phyloP scores from a whole-genome alignment of 2,113 vertebrate species.

The Acanthochromis polyacanthus region DNA sequence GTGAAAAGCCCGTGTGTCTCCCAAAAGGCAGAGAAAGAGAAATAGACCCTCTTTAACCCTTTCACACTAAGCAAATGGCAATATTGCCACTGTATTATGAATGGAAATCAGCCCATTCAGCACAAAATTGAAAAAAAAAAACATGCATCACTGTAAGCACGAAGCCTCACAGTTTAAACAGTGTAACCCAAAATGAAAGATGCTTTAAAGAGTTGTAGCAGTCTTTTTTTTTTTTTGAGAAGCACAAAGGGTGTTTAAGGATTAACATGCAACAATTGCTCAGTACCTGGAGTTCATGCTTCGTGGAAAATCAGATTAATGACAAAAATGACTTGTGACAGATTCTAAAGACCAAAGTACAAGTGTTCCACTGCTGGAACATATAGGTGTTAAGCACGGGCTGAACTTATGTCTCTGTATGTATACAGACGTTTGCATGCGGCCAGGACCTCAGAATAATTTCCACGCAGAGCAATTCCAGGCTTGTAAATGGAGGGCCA shows the following conservation, averaged over 20 bases:
- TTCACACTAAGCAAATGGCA: not conserved
- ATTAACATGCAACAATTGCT: slow-evolving; percentile 5
- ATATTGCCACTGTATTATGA: too few species aligned
- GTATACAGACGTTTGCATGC: slow-evolving; percentile 23
- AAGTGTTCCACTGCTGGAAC: slow-evolving; percentile 1
- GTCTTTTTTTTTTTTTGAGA: not conserved
- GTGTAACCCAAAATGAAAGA: not conserved
- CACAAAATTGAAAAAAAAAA: not conserved
- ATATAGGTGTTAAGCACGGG: slow-evolving; percentile 19
- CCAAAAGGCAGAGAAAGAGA: not conserved
- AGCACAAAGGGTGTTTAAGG: not conserved
- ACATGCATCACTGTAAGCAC: not conserved
- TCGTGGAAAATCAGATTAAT: not conserved
- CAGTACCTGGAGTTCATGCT: slow-evolving; percentile 18
- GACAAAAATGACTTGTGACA: not conserved
- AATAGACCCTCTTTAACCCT: not conserved
- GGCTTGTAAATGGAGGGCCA: slow-evolving; percentile 47
- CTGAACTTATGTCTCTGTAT: slow-evolving; percentile 23
- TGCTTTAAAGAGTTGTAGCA: not conserved
- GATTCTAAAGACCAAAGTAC: not conserved
- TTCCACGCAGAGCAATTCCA: slow-evolving; percentile 42
- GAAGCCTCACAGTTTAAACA: not conserved
- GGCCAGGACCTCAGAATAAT: slow-evolving; percentile 22
- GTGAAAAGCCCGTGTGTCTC: slow-evolving; percentile 14
- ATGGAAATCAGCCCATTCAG: too few species aligned